Conservation (phyloP, 2,113 vertebrate genomes). For the Halcyon malimbica region DNA sequence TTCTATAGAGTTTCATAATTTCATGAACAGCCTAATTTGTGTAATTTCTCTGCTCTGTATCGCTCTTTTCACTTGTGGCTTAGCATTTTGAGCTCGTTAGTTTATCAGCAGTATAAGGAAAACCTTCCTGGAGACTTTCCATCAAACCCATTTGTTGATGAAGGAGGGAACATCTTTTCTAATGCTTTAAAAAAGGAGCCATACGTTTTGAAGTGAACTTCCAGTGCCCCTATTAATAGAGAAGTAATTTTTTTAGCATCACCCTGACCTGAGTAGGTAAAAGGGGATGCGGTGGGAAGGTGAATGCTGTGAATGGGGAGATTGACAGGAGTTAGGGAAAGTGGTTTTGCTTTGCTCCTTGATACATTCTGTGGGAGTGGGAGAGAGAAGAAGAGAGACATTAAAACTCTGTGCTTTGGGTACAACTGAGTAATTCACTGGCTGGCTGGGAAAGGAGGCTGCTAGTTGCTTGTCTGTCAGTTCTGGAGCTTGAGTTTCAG, state of each 20-base stretch:
- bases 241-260: background rate
- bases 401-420: background rate
- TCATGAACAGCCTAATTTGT: background rate
- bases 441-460: background rate
- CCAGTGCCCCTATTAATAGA: background rate
- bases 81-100: background rate
- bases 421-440: background rate
- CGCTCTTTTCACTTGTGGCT: background rate
- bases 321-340: background rate
- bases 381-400: background rate
- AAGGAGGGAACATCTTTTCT: constrained; percentile 12
- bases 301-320: background rate
- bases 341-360: background rate
- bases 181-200: background rate
- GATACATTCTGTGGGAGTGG: background rate
- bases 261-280: background rate
- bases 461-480: background rate
- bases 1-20: background rate
- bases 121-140: constrained; percentile 55
- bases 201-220: background rate
- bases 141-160: constrained; percentile 60
- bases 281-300: background rate
- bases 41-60: background rate
- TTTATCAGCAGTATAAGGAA: background rate
- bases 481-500: background rate